Base-by-base conservation (phyloP, 2,888 invertebrate genomes). In the Papilio protenor region DNA sequence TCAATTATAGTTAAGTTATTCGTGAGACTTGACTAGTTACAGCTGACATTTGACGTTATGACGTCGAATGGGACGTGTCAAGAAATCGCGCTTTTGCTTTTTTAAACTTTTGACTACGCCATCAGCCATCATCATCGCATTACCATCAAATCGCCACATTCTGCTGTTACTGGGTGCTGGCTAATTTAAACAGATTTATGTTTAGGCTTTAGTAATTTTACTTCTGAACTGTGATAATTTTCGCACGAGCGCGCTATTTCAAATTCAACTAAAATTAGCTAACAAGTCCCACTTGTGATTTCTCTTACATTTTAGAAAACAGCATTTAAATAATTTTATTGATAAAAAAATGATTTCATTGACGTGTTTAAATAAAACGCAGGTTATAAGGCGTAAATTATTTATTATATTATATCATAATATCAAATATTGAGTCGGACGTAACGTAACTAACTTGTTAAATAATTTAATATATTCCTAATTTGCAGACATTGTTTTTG, bases 391-490 rank as follows among this genome's bases (percentile, higher is more conserved):
- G 10, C 8, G 10, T 64, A 59, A 21, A 59, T 64, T 18, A 16
- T 64, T 64, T 64, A 64, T 64, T 64, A 33, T 33, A 64, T n/a
- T n/a, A 64, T 33, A 64, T 10, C 18, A 64, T 2, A 59, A 33
- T 33, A 33, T 33, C 27, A 59, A 4, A 49, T 21, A 21, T 57
- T 21, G 6, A 21, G 11, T 57, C 23, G 6, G 21, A 59, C 57
- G 23, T 59, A 12, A 10, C n/a, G n/a, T n/a, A 27, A 27, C 12
- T 23, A 11, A 52, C 52, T 52, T 52, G n/a, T 18, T 52, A 18
- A 52, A 11, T 14, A 52, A 18, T 52, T 4, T 52, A 52, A 52
- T 52, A n/a, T n/a, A 52, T 18, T 52, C 3, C 6, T 52, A 52
- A 52, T 52, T 52, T 52, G 18, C 18, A 18, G 18, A 52, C 16